Evolutionary conservation across 2,113 vertebrate species (phyloP).

Genomic region (Callipepla squamata): DNA sequence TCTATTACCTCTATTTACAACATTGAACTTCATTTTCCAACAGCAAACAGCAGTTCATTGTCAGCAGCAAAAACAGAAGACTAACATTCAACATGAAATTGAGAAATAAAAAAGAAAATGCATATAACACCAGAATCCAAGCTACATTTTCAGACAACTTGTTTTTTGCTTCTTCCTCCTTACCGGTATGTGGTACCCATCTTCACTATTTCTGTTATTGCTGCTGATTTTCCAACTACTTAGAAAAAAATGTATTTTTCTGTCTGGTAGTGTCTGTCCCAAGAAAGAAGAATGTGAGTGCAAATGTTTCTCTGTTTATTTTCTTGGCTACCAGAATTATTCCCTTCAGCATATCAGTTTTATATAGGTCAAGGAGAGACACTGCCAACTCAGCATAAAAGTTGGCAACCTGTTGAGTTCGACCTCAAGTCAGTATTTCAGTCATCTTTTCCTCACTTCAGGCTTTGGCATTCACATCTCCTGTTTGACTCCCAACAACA

Average conservation of each 20-base stretch:
- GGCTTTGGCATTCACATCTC: conserved; percentile 12
- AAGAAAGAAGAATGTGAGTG: neutral
- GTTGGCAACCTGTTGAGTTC: neutral
- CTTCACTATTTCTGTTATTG: neutral
- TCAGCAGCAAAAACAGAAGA: conserved; percentile 83
- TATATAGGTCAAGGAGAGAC: conserved; percentile 40
- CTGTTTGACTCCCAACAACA: neutral
- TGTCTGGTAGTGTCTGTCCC: neutral
- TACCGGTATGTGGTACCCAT: conserved; percentile 76
- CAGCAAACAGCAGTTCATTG: conserved; percentile 81
- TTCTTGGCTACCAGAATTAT: neutral
- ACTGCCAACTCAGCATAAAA: neutral
- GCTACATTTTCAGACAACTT: conserved; percentile 85
- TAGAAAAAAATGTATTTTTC: neutral
- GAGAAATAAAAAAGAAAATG: conserved; percentile 87
- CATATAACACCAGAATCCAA: conserved; percentile 86
- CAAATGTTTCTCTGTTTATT: neutral
- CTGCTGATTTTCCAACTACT: neutral
- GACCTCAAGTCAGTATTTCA: neutral
- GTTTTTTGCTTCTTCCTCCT: conserved; percentile 85
- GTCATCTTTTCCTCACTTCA: conserved; percentile 54
- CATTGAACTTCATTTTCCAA: conserved; percentile 62
- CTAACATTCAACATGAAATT: conserved; percentile 82
- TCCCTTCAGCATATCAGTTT: conserved; percentile 1
- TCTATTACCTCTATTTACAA: conserved; percentile 27